phyloP scores from a whole-genome alignment of 2,797 vertebrate species.

The Xenopus petersii region DNA sequence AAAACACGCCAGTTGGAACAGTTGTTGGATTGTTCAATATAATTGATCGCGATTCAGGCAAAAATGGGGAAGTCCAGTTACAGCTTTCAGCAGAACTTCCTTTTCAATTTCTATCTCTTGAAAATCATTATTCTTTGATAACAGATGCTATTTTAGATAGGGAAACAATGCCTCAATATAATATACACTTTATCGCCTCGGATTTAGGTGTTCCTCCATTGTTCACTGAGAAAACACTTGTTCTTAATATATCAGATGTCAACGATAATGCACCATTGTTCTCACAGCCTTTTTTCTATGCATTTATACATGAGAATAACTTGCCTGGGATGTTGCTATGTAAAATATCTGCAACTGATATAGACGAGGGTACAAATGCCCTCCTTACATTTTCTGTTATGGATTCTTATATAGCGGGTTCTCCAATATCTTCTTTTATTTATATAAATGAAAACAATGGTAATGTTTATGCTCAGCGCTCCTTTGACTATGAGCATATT shows the following conservation, averaged over 20 bases:
- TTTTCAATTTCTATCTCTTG: conserved; percentile 80
- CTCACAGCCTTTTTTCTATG: conserved; percentile 50
- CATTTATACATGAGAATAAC: conserved; percentile 67
- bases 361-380: conserved; percentile 62
- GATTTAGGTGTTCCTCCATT: conserved; percentile 85
- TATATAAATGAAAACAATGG: conserved; percentile 66
- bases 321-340: conserved; percentile 74
- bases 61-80: conserved; percentile 81
- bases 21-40: conserved; percentile 86
- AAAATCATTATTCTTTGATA: conserved; percentile 84
- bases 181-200: conserved; percentile 76
- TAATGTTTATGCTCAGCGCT: conserved; percentile 59
- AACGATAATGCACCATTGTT: conserved; percentile 68
- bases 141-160: conserved; percentile 80
- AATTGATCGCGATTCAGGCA: conserved; percentile 81
- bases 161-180: conserved; percentile 77
- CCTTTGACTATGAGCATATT: conserved; percentile 68
- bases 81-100: conserved; percentile 76
- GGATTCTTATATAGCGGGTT: conserved; percentile 43
- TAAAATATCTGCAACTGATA: conserved; percentile 59
- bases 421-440: conserved; percentile 52
- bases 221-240: conserved; percentile 74
- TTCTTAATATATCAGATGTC: conserved; percentile 87
- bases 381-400: conserved; percentile 62
- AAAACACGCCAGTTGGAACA: conserved; percentile 79